Evolutionary conservation across 2,888 invertebrate species (phyloP).

Genomic region (Oxyteleia sp.): DNA sequence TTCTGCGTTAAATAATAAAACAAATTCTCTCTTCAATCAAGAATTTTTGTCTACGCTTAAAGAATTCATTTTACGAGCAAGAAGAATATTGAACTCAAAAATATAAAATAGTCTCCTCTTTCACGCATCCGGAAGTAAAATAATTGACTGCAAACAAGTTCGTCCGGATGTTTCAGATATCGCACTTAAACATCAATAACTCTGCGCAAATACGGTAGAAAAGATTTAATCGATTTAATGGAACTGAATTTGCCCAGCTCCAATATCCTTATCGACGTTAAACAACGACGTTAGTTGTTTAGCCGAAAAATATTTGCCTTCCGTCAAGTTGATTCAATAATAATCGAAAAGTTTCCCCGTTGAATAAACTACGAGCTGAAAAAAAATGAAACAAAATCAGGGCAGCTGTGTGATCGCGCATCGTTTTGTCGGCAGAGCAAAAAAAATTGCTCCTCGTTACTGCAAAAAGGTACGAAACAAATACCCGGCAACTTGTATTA

Average conservation of each 20-base stretch:
- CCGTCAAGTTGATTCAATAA: slow-evolving; percentile 34
- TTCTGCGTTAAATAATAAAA: no score
- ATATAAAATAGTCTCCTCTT: no score
- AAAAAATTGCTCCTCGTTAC: slow-evolving; percentile 20
- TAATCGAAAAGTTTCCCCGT: slow-evolving; percentile 33
- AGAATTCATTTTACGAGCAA: no score
- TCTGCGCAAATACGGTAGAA: slow-evolving; percentile 43
- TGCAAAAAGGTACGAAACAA: slow-evolving; percentile 47
- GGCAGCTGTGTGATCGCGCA: slow-evolving; percentile 9
- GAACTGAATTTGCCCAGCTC: slow-evolving; percentile 38
- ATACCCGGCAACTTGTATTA: slow-evolving; percentile 37
- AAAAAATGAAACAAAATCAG: slow-evolving; percentile 28
- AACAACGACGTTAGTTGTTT: slow-evolving; percentile 54
- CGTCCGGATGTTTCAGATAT: slow-evolving; percentile 32
- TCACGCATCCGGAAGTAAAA: not conserved
- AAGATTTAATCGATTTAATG: slow-evolving; percentile 33
- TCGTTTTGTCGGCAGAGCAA: not conserved
- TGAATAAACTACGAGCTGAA: not conserved
- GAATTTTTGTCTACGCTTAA: no score
- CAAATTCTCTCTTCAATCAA: no score
- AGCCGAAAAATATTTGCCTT: slow-evolving; percentile 51
- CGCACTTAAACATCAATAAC: slow-evolving; percentile 30
- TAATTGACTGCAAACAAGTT: slow-evolving; percentile 24
- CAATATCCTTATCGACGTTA: slow-evolving; percentile 49
- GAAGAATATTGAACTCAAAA: no score